Evolutionary conservation across 2,113 vertebrate genomes (phyloP).

Genomic region (Sapayoa aenigma): DNA sequence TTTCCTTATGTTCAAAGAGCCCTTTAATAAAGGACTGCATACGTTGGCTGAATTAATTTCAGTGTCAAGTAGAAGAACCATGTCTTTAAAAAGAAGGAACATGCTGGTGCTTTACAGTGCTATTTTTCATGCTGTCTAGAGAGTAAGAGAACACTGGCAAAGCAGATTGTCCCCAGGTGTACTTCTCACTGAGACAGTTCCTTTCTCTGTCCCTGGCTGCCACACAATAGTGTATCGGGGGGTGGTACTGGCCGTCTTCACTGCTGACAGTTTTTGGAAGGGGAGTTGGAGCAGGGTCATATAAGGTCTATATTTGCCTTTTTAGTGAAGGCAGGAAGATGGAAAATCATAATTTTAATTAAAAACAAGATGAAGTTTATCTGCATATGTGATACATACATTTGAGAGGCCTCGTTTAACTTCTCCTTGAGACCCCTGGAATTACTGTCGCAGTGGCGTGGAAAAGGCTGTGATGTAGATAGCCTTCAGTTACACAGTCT

Average conservation of each 20-base stretch:
- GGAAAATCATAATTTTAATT: background rate
- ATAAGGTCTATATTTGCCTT: background rate
- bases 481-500: background rate
- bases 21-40: background rate
- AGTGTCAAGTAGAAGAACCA: background rate
- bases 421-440: background rate
- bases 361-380: background rate
- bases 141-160: background rate
- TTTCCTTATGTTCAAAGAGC: background rate
- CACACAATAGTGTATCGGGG: accelerated
- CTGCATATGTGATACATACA: background rate
- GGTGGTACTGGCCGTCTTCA: background rate
- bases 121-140: background rate
- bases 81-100: background rate
- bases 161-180: background rate
- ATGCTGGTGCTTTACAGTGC: background rate
- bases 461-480: background rate
- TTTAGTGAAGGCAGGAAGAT: background rate
- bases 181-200: background rate
- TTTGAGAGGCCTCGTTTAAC: background rate
- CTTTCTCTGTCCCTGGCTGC: background rate
- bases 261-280: background rate
- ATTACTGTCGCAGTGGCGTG: background rate
- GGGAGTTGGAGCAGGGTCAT: background rate
- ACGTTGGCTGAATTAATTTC: background rate